Evolutionary conservation across 2,797 vertebrate species (phyloP), one percentile per base, ranked within the genome.

Genomic region (Chanos chanos): DNA sequence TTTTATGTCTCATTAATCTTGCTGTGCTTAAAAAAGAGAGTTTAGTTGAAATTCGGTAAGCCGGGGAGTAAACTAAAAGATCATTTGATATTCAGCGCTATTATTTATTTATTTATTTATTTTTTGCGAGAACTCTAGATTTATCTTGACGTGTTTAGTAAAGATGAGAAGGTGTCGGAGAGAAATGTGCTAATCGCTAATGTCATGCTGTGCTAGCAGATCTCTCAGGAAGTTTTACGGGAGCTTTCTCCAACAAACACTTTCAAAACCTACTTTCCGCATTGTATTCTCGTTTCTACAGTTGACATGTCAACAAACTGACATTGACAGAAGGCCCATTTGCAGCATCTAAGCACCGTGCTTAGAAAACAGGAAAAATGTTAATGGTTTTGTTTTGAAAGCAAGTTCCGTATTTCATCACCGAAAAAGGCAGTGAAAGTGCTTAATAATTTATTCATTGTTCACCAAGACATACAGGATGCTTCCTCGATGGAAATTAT

Each of bases 401-500:
- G 16, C 9, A 31, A 2, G 57, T 44, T 44, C 52, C 22, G 4
- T 50, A n/a, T 57, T 66, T 43, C 25, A 59, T 53, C 56, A 48
- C 51, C 64, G 66, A 24, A 39, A 62, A 65, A 61, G 28, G 40
- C 70, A 66, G 61, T 67, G 34, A 68, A 68, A 74, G 59, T 34
- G 39, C 67, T 58, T 15, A 48, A 68, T 64, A 24, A 61, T 56
- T 62, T 64, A 75, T 69, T 54, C 57, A 43, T 56, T 28, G 41
- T 44, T 64, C 27, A 34, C 45, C 25, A 44, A 40, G 60, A 37
- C 40, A 66, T 48, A 37, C 43, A 12, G 13, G 43, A 55, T 47
- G 59, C 53, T 44, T 59, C 19, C 30, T 50, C 40, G 15, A 37
- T 22, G 44, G 54, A 45, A 24, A 2, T 43, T 47, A 33, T 40